phyloP scores from a whole-genome alignment of 2,113 vertebrate species.

The Cygnus buccinator region DNA sequence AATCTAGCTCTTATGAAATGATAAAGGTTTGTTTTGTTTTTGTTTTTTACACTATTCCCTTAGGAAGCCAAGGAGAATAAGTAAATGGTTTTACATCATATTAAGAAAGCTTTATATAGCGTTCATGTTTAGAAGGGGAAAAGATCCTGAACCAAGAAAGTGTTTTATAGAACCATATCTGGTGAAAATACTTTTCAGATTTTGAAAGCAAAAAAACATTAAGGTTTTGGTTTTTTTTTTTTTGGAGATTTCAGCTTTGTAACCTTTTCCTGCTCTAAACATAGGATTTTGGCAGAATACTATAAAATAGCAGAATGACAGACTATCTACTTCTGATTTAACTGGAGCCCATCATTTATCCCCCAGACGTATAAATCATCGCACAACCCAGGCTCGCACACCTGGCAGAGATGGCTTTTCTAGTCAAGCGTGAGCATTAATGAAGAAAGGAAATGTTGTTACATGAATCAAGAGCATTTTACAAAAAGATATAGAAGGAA shows the following conservation, averaged over 20 bases:
- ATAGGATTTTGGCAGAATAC: background rate
- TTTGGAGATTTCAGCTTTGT: background rate
- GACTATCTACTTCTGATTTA: background rate
- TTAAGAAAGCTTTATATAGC: background rate
- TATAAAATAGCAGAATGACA: background rate
- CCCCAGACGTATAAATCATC: background rate
- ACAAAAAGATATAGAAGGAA: background rate
- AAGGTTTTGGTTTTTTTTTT: background rate
- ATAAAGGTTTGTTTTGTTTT: background rate
- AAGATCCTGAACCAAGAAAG: background rate
- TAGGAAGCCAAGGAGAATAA: background rate
- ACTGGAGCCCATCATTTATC: background rate
- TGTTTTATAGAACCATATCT: background rate
- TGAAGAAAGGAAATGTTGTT: background rate
- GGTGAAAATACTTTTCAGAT: background rate
- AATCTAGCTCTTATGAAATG: constrained; percentile 8
- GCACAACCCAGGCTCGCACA: background rate
- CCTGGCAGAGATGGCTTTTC: background rate
- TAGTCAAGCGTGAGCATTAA: background rate
- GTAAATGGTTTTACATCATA: background rate
- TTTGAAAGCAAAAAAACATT: background rate
- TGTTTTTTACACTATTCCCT: background rate
- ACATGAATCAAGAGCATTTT: background rate
- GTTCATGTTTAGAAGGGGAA: background rate
- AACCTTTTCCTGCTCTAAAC: background rate